Base-by-base conservation (phyloP, 1,140 invertebrate genomes). In the Drosophila lowei region DNA sequence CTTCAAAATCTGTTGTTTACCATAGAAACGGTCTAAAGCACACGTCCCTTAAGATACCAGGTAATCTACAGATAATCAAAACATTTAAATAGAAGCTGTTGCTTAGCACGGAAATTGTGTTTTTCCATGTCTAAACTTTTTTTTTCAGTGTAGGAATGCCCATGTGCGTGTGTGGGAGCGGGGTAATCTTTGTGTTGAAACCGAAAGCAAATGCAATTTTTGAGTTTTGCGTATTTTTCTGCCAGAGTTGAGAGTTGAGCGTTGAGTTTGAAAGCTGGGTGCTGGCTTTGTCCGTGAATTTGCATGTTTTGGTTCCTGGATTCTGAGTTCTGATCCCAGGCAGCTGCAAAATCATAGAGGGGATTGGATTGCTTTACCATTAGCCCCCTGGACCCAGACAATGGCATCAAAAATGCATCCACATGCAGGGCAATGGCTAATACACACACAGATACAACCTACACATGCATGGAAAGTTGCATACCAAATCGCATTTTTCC, bases 121-220 rank as follows among this genome's bases (percentile, higher is more conserved):
- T 1, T 18, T 18, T 18, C 18, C 18, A 18, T 18, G 18, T 18
- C 18, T 18, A 18, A 1, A 18, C 18, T 18, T 18, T 18, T 18
- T 18, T 2, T 18, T 38, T 8, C 11, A 34, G 7, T 30, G 23
- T 7, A 7, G 1, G 2, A 7, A 2, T 6, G n/a, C 16, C 5
- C 2, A 9, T 2, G 44, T 34, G 7, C 49, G 0, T 18, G 3
- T 16, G 38, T 68, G 28, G 7, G 4, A 28, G 21, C 43, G 50
- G 13, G 58, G 13, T 41, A 68, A 73, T 50, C 68, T 73, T 47
- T 49, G 38, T 68, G 53, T 70, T 34, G 34, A 67, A 68, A 67
- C 63, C 49, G 16, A 68, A 67, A 68, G 66, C 64, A 65, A 70
- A 68, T 70, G 66, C 66, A 68, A 68, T 70, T 70, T 70, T 38